These are phyloP conservation scores for Mythimna vitellina DNA, from an alignment of 2,888 invertebrate species.

Conservation along the genomic window DNA sequence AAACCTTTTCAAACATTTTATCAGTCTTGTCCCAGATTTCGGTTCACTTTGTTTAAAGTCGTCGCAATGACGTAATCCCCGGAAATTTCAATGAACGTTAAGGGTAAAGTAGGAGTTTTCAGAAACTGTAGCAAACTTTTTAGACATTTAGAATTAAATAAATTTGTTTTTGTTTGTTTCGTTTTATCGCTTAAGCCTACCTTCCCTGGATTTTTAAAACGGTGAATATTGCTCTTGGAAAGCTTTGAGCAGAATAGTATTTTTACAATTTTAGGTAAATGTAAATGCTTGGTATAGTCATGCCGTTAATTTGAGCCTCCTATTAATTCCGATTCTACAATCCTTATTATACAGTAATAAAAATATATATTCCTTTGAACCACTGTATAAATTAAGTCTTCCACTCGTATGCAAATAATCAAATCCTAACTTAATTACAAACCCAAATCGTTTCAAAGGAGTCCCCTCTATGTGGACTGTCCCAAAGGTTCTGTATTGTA, in stretches of 20 bases:
- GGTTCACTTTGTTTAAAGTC: slow-evolving; percentile 53
- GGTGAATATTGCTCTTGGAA: slow-evolving; percentile 19
- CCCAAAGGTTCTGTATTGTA: slow-evolving; percentile 74
- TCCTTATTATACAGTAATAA: slow-evolving; percentile 15
- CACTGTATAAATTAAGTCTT: slow-evolving; percentile 42
- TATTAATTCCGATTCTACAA: not conserved
- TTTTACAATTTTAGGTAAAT: not conserved
- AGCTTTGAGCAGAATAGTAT: not conserved
- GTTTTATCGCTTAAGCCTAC: slow-evolving; percentile 40
- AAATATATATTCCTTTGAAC: slow-evolving; percentile 47
- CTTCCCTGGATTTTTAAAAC: slow-evolving; percentile 14
- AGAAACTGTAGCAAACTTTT: slow-evolving; percentile 50
- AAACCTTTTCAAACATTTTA: slow-evolving; percentile 37
- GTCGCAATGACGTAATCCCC: slow-evolving; percentile 43
- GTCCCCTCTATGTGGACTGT: slow-evolving; percentile 55
- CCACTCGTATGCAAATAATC: slow-evolving; percentile 63
- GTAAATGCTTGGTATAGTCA: not conserved
- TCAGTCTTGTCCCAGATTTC: slow-evolving; percentile 44
- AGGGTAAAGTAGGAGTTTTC: slow-evolving; percentile 46
- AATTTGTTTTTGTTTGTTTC: slow-evolving; percentile 50
- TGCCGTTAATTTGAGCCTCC: not conserved
- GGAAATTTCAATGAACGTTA: slow-evolving; percentile 56
- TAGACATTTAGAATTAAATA: slow-evolving; percentile 55
- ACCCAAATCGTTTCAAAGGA: slow-evolving; percentile 69
- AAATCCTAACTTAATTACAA: slow-evolving; percentile 69